These are phyloP conservation scores for Monopterus albus DNA, from an alignment of 2,113 vertebrate genomes.

Conservation along the genomic window DNA sequence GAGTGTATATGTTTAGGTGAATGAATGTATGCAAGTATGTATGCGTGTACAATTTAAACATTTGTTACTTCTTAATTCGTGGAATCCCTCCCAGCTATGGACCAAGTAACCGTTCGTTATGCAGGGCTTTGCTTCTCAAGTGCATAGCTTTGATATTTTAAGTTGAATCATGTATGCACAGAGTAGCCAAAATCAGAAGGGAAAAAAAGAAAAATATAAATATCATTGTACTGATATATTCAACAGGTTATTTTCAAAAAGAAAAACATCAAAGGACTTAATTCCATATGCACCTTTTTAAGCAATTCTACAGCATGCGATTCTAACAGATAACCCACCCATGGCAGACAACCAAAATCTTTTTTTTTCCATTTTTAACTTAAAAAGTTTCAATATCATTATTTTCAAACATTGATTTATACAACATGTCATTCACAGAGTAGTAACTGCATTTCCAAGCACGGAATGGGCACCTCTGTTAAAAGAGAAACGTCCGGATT, in stretches of 20 bases:
- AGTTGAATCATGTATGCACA: slow-evolving; percentile 87
- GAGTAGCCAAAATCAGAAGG: slow-evolving; percentile 85
- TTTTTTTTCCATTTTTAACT: slow-evolving; percentile 94
- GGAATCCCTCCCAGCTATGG: slow-evolving; percentile 79
- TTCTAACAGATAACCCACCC: slow-evolving; percentile 99
- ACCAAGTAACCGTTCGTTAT: slow-evolving; percentile 81
- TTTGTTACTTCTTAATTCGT: slow-evolving; percentile 72
- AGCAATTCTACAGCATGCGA: slow-evolving; percentile 99
- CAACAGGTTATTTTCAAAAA: slow-evolving; percentile 96
- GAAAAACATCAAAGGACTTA: slow-evolving; percentile 96
- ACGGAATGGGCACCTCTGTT: slow-evolving; percentile 90
- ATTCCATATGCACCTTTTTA: slow-evolving; percentile 94
- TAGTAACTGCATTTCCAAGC: slow-evolving; percentile 94
- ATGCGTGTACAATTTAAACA: slow-evolving; percentile 76
- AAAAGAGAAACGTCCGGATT: slow-evolving; percentile 79
- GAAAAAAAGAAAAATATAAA: slow-evolving; percentile 83
- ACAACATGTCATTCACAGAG: slow-evolving; percentile 99
- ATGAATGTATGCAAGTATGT: slow-evolving; percentile 65
- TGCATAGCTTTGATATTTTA: slow-evolving; percentile 89
- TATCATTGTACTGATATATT: slow-evolving; percentile 91
- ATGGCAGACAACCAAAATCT: slow-evolving; percentile 95
- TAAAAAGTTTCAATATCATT: slow-evolving; percentile 99
- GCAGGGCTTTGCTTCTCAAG: slow-evolving; percentile 84
- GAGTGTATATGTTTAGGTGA: slow-evolving; percentile 66
- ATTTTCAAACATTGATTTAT: slow-evolving; percentile 99